Percentiles rank a stretch among this genome's conserved stretches.
Evolutionary conservation across 2,888 invertebrate genomes (phyloP).

Genomic region (Temnothorax rugatulus): DNA sequence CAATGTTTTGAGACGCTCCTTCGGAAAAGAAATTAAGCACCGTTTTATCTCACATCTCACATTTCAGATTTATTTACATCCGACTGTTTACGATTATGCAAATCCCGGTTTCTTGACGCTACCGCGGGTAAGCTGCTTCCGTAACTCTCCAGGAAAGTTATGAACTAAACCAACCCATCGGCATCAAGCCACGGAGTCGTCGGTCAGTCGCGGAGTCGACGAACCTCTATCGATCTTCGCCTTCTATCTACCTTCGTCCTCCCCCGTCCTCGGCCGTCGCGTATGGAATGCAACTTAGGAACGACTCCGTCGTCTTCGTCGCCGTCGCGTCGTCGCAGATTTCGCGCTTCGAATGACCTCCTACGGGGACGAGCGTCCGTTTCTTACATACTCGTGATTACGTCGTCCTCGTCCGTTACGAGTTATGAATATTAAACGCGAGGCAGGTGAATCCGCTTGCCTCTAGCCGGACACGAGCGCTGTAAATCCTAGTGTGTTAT

Average conservation of each 20-base stretch:
- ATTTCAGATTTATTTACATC: constrained; percentile 7
- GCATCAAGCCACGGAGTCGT: constrained; percentile 51
- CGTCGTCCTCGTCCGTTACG: constrained; percentile 14
- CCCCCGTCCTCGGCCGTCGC: constrained; percentile 59
- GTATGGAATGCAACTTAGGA: constrained; percentile 67
- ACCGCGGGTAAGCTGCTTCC: constrained; percentile 6
- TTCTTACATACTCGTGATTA: constrained; percentile 10
- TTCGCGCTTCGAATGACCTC: constrained; percentile 13
- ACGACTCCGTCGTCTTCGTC: constrained; percentile 12
- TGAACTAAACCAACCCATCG: constrained; percentile 31
- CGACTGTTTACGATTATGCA: constrained; percentile 44
- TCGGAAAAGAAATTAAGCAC: not conserved
- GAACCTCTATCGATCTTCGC: constrained; percentile 77
- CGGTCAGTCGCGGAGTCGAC: constrained; percentile 74
- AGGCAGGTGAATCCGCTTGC: not conserved
- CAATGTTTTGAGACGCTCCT: not conserved
- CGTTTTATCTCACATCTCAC: not conserved
- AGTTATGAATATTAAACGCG: constrained; percentile 47
- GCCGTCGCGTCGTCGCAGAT: constrained; percentile 38
- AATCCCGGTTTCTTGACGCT: constrained; percentile 31
- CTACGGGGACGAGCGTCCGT: not conserved
- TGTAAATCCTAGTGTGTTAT: no score
- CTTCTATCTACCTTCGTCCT: constrained; percentile 71
- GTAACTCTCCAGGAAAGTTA: constrained; percentile 30
- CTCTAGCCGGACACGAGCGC: not conserved